Evolutionary conservation across 2,113 vertebrate species (phyloP).

Genomic region (Microcebus ravelobensis): DNA sequence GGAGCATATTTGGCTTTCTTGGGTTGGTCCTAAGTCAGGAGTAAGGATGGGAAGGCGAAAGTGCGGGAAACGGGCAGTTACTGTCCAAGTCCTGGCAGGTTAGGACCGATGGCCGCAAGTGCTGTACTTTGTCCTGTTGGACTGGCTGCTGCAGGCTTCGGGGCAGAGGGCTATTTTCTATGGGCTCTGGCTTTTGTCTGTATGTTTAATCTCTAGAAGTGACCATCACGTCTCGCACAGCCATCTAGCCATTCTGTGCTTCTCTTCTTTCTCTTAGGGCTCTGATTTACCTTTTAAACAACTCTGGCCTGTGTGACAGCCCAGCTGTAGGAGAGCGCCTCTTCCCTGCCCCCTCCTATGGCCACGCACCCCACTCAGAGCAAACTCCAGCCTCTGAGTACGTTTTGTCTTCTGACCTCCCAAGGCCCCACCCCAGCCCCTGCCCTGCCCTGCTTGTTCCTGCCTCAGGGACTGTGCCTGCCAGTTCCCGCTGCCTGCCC

Average conservation of each 20-base stretch:
- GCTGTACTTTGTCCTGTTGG: background rate
- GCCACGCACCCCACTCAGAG: background rate
- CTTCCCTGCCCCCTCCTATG: too few species aligned
- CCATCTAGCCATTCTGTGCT: background rate
- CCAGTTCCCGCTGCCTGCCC: too few species aligned
- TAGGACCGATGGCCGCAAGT: background rate
- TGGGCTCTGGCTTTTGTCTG: background rate
- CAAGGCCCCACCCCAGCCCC: background rate
- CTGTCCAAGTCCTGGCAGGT: fast-evolving
- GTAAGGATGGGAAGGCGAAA: background rate
- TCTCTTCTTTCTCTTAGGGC: background rate
- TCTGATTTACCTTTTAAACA: background rate
- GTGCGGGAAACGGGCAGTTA: too few species aligned
- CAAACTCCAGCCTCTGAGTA: background rate
- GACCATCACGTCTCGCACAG: background rate
- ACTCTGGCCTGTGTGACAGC: background rate
- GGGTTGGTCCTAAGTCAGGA: background rate
- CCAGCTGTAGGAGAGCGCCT: background rate
- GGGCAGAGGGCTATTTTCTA: background rate
- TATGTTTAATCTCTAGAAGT: background rate
- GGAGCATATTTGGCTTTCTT: background rate
- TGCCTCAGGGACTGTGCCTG: background rate
- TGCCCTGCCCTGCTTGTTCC: background rate
- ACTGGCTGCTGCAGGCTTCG: background rate
- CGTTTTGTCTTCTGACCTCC: background rate